Evolutionary conservation across 2,113 vertebrate genomes (phyloP).

Genomic region (Acrocephalus kingi): DNA sequence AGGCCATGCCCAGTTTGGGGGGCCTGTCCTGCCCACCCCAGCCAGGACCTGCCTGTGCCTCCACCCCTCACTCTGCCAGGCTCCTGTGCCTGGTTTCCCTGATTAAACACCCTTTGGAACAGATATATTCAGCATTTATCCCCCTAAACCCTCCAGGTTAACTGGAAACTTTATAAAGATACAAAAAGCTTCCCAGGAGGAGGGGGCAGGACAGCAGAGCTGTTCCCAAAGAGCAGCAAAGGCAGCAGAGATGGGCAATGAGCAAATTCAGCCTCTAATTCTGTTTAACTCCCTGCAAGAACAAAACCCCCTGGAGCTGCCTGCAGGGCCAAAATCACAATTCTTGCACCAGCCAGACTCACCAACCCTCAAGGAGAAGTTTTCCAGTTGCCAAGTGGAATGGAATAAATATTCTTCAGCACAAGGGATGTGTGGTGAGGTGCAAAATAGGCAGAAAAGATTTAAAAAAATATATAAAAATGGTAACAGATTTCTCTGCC

Average conservation of each 20-base stretch:
- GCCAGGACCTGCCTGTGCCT: not conserved
- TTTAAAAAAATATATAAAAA: not conserved
- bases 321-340: not conserved
- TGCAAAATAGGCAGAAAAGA: not conserved
- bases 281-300: not conserved
- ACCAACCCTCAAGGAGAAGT: not conserved
- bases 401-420: not conserved
- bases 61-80: accelerated
- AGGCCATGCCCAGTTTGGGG: not conserved
- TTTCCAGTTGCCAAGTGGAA: not conserved
- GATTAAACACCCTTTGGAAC: not conserved
- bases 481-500: not conserved
- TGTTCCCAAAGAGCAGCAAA: not conserved
- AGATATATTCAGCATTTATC: not conserved
- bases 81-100: not conserved
- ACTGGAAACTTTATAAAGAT: not conserved
- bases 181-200: not conserved
- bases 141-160: not conserved
- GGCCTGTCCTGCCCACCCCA: not conserved
- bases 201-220: not conserved
- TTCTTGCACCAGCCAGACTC: not conserved
- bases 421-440: accelerated
- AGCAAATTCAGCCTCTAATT: not conserved
- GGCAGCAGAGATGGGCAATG: not conserved
- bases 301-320: not conserved